Percentiles rank a stretch among this genome's conserved stretches.
phyloP scores from a whole-genome alignment of 2,888 invertebrate genomes.

The Leptothorax acervorum region DNA sequence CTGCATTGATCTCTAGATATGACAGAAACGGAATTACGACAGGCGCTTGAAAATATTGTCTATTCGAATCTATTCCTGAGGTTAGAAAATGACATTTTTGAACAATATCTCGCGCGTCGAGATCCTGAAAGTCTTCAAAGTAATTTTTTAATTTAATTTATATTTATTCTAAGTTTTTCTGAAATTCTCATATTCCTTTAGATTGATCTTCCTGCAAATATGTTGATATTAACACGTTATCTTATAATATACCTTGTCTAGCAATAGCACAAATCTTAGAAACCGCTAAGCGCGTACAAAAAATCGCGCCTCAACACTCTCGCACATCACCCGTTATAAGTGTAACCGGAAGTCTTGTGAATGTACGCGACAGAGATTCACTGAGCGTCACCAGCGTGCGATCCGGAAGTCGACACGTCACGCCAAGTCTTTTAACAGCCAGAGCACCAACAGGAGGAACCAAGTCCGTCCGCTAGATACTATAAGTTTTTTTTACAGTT shows the following conservation, averaged over 20 bases:
- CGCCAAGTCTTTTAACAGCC: slow-evolving; percentile 43
- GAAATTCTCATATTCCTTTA: not conserved
- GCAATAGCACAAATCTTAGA: slow-evolving; percentile 72
- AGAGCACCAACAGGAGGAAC: slow-evolving; percentile 24
- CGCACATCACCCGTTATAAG: slow-evolving; percentile 70
- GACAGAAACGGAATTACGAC: slow-evolving; percentile 74
- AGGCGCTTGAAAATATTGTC: slow-evolving; percentile 69
- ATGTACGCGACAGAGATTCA: slow-evolving; percentile 60
- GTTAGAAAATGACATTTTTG: slow-evolving; percentile 87
- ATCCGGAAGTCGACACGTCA: slow-evolving; percentile 64
- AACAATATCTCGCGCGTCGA: slow-evolving; percentile 85
- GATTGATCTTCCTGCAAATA: not conserved
- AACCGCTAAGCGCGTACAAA: slow-evolving; percentile 67
- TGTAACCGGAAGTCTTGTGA: slow-evolving; percentile 64
- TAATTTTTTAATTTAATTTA: slow-evolving; percentile 72
- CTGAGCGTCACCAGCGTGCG: slow-evolving; percentile 66
- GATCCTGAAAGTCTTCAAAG: slow-evolving; percentile 86
- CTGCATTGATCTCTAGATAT: slow-evolving; percentile 71
- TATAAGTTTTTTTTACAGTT: not conserved
- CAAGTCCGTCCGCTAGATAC: slow-evolving; percentile 52
- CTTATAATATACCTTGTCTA: slow-evolving; percentile 57
- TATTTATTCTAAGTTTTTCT: slow-evolving; percentile 4
- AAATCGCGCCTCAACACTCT: slow-evolving; percentile 61
- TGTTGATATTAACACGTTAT: not conserved
- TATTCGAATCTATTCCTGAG: slow-evolving; percentile 79